Percentiles rank a stretch among this genome's conserved stretches.
Evolutionary conservation across 2,797 vertebrate species (phyloP).

Genomic region (Sciaenops ocellatus): DNA sequence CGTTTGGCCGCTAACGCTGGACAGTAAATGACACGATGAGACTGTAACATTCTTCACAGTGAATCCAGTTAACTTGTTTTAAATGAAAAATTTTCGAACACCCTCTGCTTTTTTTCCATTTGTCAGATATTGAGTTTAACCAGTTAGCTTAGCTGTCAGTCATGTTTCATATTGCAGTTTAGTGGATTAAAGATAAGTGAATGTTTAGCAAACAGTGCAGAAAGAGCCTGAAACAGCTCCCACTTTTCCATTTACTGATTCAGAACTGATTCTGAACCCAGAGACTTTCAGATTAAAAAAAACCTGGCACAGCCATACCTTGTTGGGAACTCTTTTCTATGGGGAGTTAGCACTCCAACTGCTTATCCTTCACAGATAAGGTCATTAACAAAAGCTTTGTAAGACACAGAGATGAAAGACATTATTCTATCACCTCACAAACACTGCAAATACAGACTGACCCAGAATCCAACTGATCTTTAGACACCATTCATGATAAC

Average conservation of each 20-base stretch:
- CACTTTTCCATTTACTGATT: not conserved
- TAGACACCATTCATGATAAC: not conserved
- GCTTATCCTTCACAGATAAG: not conserved
- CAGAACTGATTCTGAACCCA: not conserved
- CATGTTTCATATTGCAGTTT: not conserved
- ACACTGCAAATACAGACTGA: too few relatives aligned
- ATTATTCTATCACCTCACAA: not conserved
- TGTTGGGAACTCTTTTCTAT: not conserved
- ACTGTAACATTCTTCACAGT: too few relatives aligned
- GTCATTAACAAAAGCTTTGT: not conserved
- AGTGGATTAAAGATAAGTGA: not conserved
- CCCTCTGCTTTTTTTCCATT: not conserved
- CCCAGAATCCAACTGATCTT: not conserved
- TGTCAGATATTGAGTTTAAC: not conserved
- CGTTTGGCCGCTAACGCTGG: too few relatives aligned
- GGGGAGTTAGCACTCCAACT: not conserved
- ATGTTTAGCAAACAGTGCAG: not conserved
- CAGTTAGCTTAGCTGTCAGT: not conserved
- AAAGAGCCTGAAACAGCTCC: not conserved
- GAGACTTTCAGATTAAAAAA: not conserved
- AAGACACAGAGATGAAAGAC: not conserved
- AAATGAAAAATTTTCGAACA: too few relatives aligned
- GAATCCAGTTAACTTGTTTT: too few relatives aligned
- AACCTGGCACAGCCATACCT: not conserved
- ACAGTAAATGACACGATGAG: too few relatives aligned